Evolutionary conservation across 2,888 invertebrate species (phyloP), one percentile per base, ranked within the genome.

Genomic region (Drosophila anceps): DNA sequence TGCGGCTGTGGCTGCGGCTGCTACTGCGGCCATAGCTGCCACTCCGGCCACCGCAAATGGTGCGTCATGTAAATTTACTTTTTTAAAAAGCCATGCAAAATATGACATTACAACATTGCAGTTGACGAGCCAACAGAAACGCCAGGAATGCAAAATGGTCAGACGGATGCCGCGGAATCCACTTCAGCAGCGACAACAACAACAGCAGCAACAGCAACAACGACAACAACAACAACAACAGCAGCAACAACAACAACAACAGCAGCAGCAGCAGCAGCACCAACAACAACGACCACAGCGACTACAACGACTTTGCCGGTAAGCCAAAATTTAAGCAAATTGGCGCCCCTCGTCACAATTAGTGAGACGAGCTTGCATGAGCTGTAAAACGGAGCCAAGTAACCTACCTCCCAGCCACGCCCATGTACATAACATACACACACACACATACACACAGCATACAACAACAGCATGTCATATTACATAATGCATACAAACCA

Each of bases 301-400:
- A 43, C 73, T n/a, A n/a, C 24, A 37, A 43, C 81, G n/a, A 68
- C 73, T 65, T 67, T 82, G 81, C 90, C 93, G 92, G 94, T 94
- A 94, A 94, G 94, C 93, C 71, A 53, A 66, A 75, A 76, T 73
- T 77, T 71, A 72, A 62, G 62, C 73, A 80, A 92, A 88, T 92
- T 93, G 91, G 94, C 94, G 81, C 94, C 94, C 63, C 91, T 94
- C 71, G 93, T 93, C 88, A 93, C 94, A 76, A 94, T 94, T 88
- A 94, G 94, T 85, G 94, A 94, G 92, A 93, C 93, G 70, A 93
- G 79, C 73, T 82, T 82, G 89, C 80, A 81, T 78, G 90, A 87
- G 59, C 70, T 84, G 75, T 87, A 61, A 73, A 70, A 53, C 35
- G 62, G 57, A 55, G 54, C 58, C 24, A 39, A 31, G 15, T 15